Evolutionary conservation across 2,113 vertebrate species (phyloP).

Genomic region (Gymnorhina tibicen): DNA sequence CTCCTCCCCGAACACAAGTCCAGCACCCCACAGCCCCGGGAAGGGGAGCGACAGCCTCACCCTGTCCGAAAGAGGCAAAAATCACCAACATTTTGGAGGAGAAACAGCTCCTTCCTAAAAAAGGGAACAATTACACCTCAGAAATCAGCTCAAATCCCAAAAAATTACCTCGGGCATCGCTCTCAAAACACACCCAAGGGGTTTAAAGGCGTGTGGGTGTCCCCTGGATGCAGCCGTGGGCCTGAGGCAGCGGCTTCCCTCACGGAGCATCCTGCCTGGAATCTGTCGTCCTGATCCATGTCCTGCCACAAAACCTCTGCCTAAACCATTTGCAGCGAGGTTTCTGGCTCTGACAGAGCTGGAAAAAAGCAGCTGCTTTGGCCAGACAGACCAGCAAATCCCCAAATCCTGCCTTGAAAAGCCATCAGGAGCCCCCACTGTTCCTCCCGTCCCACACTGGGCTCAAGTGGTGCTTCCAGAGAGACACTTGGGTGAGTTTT

Average conservation of each 20-base stretch:
- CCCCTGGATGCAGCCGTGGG: background rate
- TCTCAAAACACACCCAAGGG: background rate
- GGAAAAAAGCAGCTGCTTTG: background rate
- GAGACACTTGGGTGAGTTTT: background rate
- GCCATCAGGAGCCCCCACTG: background rate
- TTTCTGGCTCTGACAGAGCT: background rate
- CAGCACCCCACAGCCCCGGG: fast-evolving
- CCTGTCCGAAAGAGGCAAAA: fast-evolving
- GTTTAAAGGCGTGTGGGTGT: background rate
- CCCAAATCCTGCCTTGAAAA: background rate
- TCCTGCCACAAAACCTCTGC: fast-evolving
- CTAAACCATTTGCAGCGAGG: fast-evolving
- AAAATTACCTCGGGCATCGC: background rate
- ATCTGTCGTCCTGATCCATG: fast-evolving
- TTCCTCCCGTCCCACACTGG: fast-evolving
- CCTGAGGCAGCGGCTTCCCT: background rate
- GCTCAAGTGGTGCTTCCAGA: background rate
- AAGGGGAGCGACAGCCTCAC: background rate
- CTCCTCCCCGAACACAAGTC: background rate
- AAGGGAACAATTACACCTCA: no score
- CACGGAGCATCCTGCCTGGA: background rate
- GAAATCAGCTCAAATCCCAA: background rate
- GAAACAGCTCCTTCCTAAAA: background rate
- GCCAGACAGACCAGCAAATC: background rate
- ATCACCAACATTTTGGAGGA: fast-evolving